Percentiles rank a stretch among this genome's conserved stretches.
Evolutionary conservation across 2,113 vertebrate species (phyloP).

Genomic region (Acrocephalus kingi): DNA sequence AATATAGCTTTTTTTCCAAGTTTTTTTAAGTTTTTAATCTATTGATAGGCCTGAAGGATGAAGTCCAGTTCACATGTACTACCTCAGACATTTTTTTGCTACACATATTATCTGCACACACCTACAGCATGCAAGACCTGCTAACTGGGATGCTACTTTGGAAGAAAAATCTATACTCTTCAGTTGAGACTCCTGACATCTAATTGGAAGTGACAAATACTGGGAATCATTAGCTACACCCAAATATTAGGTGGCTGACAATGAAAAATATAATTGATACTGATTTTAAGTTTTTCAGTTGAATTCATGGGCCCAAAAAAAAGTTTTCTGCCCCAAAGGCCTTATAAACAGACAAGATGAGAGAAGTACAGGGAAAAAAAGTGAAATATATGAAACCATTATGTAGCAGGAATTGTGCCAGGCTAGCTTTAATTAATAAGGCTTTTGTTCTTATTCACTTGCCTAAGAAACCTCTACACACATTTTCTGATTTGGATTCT

Average conservation of each 20-base stretch:
- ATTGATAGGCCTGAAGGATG: background rate
- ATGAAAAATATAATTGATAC: background rate
- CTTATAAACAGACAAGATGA: background rate
- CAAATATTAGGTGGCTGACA: background rate
- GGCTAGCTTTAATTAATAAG: background rate
- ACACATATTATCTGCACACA: background rate
- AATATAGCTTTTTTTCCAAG: background rate
- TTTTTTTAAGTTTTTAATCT: background rate
- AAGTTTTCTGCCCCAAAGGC: background rate
- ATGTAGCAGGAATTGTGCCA: background rate
- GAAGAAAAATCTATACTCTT: background rate
- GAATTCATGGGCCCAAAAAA: background rate
- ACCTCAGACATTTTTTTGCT: background rate
- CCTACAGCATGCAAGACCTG: background rate
- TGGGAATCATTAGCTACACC: background rate
- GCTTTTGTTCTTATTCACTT: background rate
- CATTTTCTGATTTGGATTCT: background rate
- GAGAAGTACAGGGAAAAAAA: background rate
- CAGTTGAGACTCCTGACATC: background rate
- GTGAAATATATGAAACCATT: background rate
- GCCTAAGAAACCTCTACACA: background rate
- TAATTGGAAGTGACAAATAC: background rate
- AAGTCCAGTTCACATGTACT: fast-evolving
- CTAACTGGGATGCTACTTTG: background rate
- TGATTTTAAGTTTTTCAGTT: background rate